Evolutionary conservation across 2,113 vertebrate species (phyloP).

Genomic region (Pithys albifrons): DNA sequence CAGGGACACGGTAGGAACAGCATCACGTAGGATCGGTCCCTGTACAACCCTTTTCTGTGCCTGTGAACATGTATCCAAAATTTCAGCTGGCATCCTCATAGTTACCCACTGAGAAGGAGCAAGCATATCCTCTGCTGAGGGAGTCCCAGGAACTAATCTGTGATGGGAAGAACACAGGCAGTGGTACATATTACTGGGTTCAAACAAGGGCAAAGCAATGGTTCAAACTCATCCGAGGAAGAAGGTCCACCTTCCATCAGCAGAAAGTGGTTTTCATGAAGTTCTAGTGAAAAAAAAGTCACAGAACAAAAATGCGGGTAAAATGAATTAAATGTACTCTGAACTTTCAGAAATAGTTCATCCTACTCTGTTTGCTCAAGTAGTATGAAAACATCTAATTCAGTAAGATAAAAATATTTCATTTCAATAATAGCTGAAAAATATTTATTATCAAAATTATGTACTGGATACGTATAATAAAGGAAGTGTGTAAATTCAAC

Average conservation of each 20-base stretch:
- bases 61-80: neutral
- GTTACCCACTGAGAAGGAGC: neutral
- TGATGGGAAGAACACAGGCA: neutral
- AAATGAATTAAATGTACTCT: neutral
- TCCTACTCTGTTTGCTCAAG: neutral
- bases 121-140: neutral
- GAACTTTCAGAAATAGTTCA: neutral
- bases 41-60: neutral
- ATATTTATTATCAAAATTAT: slow-evolving; percentile 30
- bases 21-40: neutral
- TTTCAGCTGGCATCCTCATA: neutral
- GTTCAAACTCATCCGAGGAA: neutral
- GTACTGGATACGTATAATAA: neutral
- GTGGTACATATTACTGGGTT: neutral
- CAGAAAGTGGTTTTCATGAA: neutral
- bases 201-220: neutral
- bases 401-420: neutral
- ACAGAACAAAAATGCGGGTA: neutral
- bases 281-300: neutral
- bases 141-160: neutral
- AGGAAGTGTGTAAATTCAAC: slow-evolving; percentile 6
- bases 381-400: neutral
- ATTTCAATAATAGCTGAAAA: neutral
- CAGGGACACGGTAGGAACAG: neutral
- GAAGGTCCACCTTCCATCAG: neutral